A percentile compares a stretch with the other conserved stretches of the same genome.
These are phyloP conservation scores for Anableps anableps DNA, from an alignment of 2,797 vertebrate species.

Conservation along the genomic window DNA sequence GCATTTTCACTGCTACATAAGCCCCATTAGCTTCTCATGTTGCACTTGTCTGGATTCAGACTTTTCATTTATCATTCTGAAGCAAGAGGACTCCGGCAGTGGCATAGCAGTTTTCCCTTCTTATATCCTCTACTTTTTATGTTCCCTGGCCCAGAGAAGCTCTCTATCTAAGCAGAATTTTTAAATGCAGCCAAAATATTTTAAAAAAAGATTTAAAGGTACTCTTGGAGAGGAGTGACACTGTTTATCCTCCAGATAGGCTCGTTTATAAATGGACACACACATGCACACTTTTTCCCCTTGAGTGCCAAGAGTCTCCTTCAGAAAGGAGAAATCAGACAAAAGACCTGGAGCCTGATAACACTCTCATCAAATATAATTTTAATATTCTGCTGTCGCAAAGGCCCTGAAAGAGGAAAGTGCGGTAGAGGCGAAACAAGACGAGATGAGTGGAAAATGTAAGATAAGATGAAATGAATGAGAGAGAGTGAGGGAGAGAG, in stretches of 20 bases:
- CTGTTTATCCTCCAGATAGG: conserved; percentile 29
- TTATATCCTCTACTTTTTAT: conserved; percentile 24
- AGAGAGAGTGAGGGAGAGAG: conserved; percentile 31
- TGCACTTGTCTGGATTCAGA: conserved; percentile 43
- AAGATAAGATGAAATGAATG: conserved; percentile 78
- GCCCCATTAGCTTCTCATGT: conserved; percentile 54
- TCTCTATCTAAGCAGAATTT: conserved; percentile 61
- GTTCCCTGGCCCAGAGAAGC: conserved; percentile 39
- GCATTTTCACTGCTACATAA: conserved; percentile 45
- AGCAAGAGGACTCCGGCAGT: conserved; percentile 23
- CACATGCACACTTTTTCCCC: conserved; percentile 21
- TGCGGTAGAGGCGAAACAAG: conserved; percentile 51
- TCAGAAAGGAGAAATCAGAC: conserved; percentile 72
- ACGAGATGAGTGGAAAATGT: conserved; percentile 72
- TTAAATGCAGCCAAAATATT: conserved; percentile 60
- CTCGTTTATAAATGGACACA: conserved; percentile 8
- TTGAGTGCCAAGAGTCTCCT: conserved; percentile 64
- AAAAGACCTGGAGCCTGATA: conserved; percentile 72
- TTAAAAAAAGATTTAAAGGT: conserved; percentile 45
- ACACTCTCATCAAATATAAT: conserved; percentile 78
- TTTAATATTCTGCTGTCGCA: conserved; percentile 75
- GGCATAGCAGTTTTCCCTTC: conserved; percentile 13
- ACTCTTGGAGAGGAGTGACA: conserved; percentile 21
- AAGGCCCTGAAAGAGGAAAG: conserved; percentile 60
- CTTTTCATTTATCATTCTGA: conserved; percentile 54